phyloP scores from a whole-genome alignment of 2,888 invertebrate species.

The Caenorhabditis becei region DNA sequence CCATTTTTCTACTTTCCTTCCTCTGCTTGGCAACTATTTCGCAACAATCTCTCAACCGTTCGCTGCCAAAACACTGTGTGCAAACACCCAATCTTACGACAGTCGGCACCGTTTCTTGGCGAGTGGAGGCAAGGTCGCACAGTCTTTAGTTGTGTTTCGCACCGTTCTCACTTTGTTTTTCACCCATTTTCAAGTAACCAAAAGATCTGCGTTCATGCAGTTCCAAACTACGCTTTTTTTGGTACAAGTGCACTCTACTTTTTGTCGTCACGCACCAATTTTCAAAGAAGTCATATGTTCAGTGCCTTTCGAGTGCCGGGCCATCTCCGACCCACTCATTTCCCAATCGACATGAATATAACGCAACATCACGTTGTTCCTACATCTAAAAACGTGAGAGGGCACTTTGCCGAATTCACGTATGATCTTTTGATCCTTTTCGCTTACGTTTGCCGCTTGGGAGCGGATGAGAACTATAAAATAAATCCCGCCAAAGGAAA shows the following conservation, averaged over 20 bases:
- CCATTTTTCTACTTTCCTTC: neutral
- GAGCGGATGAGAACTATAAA: slow-evolving; percentile 43
- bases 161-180: neutral
- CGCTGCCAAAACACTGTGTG: slow-evolving; percentile 7
- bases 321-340: slow-evolving; percentile 24
- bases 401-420: slow-evolving; percentile 35
- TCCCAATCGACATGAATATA: slow-evolving; percentile 33
- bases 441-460: slow-evolving; percentile 37
- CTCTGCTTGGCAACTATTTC: too few species aligned
- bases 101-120: slow-evolving; percentile 7
- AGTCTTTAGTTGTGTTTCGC: neutral
- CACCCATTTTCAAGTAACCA: neutral
- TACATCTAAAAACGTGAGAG: slow-evolving; percentile 24
- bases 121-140: neutral
- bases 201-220: neutral
- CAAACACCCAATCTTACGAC: slow-evolving; percentile 18
- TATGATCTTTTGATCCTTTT: slow-evolving; percentile 44
- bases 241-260: slow-evolving; percentile 33
- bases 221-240: slow-evolving; percentile 40
- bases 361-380: slow-evolving; percentile 28
- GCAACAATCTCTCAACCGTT: too few species aligned
- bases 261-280: neutral
- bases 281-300: slow-evolving; percentile 9
- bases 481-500: slow-evolving; percentile 34
- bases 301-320: slow-evolving; percentile 9